Evolutionary conservation across 2,797 vertebrate species (phyloP).

Genomic region (Argentina silus): DNA sequence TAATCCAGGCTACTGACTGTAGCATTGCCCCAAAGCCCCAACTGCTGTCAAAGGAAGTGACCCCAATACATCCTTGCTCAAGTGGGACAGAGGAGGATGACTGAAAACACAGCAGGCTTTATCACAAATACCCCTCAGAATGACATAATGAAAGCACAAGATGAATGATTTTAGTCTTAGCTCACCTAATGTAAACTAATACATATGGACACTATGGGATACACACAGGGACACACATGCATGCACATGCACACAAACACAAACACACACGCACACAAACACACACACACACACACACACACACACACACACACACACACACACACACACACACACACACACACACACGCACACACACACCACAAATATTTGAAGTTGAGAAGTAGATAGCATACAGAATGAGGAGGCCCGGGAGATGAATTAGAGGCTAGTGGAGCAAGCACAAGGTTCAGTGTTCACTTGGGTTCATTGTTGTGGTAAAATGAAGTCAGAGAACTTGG

Average conservation of each 20-base stretch:
- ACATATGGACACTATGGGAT: background rate
- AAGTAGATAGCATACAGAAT: background rate
- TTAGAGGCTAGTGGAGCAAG: no score
- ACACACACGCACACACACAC: background rate
- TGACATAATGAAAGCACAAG: constrained; percentile 29
- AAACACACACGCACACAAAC: no score
- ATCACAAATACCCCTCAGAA: constrained; percentile 45
- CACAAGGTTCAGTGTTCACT: no score
- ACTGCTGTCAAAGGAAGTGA: constrained; percentile 72
- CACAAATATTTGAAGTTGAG: background rate
- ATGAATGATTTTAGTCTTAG: constrained; percentile 34
- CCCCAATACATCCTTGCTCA: constrained; percentile 73
- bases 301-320: no score
- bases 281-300: background rate
- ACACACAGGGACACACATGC: no score
- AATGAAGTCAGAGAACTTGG: no score
- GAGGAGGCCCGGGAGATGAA: background rate
- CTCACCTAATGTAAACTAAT: constrained; percentile 17
- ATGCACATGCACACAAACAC: background rate
- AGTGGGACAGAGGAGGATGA: constrained; percentile 59
- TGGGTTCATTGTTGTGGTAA: no score
- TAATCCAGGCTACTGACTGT: constrained; percentile 59
- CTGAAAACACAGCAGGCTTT: constrained; percentile 49
- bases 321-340: no score
- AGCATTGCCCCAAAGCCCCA: constrained; percentile 66